Evolutionary conservation across 2,888 invertebrate genomes (phyloP), one percentile per base, ranked within the genome.

Genomic region (Agrochola lychnidis): DNA sequence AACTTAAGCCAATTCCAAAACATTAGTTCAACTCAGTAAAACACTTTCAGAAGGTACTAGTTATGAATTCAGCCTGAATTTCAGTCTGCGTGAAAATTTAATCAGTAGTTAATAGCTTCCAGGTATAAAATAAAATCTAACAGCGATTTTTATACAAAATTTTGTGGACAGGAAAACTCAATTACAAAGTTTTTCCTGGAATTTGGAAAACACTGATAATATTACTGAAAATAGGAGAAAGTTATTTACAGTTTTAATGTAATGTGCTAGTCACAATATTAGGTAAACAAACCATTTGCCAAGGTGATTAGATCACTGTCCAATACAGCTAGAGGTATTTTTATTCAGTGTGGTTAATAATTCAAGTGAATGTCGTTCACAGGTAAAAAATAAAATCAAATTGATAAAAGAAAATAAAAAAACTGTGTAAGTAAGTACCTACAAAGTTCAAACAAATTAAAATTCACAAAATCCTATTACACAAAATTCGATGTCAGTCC

Each of bases 81-180:
- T 48, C 4, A 14, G 30, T 51, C 57, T 36, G 36, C 16, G 22
- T 53, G n/a, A 70, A 72, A 81, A 84, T 73, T 67, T 16, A 59
- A 70, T 70, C n/a, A 70, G 66, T 25, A 22, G 19, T 57, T 64
- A 56, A 56, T 42, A 70, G 36, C 22, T 69, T 4, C 30, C 57
- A 45, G 51, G 14, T 48, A 25, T 40, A 48, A 79, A 84, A 73
- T 73, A 64, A 73, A 67, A 66, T 67, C 25, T 73, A 69, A 79
- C 48, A 73, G 51, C 14, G 14, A 66, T 73, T 79, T 79, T 62
- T 0, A 51, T 53, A 53, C 19, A 2, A 30, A 30, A 66, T 42
- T 69, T 79, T 25, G n/a, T n/a, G 19, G 19, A 40, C 14, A 59
- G n/a, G 57, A 40, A 68, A 78, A 79, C 12, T 42, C 56, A 14